Evolutionary conservation across 2,797 vertebrate species (phyloP), one percentile per base, ranked within the genome.

Genomic region (Linurgus olivaceus): DNA sequence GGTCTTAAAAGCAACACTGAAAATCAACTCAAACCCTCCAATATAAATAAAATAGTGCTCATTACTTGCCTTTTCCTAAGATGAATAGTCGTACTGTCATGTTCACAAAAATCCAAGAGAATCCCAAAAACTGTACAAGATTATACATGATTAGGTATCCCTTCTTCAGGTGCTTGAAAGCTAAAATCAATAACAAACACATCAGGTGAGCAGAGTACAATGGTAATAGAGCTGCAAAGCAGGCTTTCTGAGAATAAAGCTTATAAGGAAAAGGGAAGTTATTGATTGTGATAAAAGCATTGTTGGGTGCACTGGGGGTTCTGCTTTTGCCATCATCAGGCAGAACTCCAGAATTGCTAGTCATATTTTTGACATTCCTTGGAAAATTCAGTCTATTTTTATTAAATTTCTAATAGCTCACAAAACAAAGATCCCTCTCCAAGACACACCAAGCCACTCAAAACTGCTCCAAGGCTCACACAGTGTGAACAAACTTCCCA

Each of bases 41-140:
- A 7, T 4, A 54, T 50, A 55, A 77, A 48, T 45, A 42, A 40
- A 76, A 26, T 0, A 29, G 31, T 11, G 24, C 37, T 42, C 20
- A 16, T 81, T 79, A 94, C 98, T 98, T 96, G 98, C 99, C 99
- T 99, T 98, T 98, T 59, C 99, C 98, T 37, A 99, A 98, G 87
- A 99, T 98, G 83, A 99, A 98, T 59, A 99, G 98, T 20, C 99
- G 98, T 71, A 99, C 98, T 5, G 99, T 99, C 99, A 99, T 98
- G 97, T 99, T 99, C 94, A 99, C 97, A 92, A 99, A 99, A 96
- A 99, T 98, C 99, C 99, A 99, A 15, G 99, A 99, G 97, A 99
- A 99, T 54, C 99, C 99, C 92, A 99, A 97, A 93, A 99, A 99
- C 97, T 99, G 99, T 21, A 99, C 99, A 25, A 99, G 97, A 89